These are phyloP conservation scores for Limnothrissa miodon DNA, from an alignment of 2,113 vertebrate genomes.

Conservation along the genomic window DNA sequence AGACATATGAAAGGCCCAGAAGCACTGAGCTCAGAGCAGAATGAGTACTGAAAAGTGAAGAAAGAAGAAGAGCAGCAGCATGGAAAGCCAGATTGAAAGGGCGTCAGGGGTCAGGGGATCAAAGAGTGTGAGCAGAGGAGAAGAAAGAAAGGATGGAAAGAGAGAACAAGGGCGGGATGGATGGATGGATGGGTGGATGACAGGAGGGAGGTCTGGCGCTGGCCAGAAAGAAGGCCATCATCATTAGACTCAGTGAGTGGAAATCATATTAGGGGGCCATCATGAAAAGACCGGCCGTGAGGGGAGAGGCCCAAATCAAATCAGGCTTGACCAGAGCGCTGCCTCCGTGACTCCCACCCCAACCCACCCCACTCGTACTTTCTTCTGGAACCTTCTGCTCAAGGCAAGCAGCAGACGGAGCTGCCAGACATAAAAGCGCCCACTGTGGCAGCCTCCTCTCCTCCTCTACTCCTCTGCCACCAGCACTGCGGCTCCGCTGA, in stretches of 20 bases:
- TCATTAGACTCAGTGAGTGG: constrained; percentile 15
- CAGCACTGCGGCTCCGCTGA: not conserved
- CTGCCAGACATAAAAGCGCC: not conserved
- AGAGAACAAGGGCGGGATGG: not conserved
- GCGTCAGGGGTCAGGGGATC: not conserved
- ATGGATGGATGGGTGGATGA: not conserved
- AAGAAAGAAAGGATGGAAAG: not conserved
- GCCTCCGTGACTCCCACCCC: not conserved
- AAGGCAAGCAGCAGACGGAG: not conserved
- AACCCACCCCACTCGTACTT: not conserved
- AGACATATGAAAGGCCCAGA: not conserved
- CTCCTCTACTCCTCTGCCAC: not conserved
- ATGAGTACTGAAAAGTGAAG: not conserved
- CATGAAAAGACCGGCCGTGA: constrained; percentile 16
- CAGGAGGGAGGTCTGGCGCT: not conserved
- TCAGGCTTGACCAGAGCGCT: not conserved
- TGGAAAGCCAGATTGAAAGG: not conserved
- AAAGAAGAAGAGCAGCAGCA: not conserved
- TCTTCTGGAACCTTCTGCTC: constrained; percentile 12
- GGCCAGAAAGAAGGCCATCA: constrained; percentile 1
- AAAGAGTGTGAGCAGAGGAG: not conserved
- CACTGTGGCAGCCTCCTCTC: not conserved
- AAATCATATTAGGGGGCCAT: not conserved
- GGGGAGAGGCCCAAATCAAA: constrained; percentile 3
- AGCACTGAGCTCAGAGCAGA: not conserved